phyloP scores from a whole-genome alignment of 2,113 vertebrate species.

The Mastomys natalensis region DNA sequence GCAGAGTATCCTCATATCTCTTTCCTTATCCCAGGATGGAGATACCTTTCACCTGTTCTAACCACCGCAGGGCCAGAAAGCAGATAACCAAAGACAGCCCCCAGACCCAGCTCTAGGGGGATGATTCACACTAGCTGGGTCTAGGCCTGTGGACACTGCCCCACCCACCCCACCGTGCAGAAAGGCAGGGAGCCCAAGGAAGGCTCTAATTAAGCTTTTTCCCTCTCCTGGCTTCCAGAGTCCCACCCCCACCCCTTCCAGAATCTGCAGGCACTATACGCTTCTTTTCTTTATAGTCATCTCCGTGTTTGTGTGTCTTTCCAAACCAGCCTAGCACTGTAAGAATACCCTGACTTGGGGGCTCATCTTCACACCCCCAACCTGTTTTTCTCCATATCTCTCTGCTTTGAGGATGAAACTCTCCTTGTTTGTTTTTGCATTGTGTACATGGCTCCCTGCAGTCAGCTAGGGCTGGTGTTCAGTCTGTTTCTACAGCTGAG shows the following conservation, averaged over 20 bases:
- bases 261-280: background rate
- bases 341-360: background rate
- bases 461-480: background rate
- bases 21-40: accelerated
- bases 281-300: background rate
- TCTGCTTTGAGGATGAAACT: background rate
- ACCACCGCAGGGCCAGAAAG: background rate
- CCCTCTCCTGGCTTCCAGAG: background rate
- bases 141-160: too few relatives aligned
- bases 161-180: accelerated
- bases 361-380: background rate
- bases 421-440: background rate
- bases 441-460: background rate
- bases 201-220: background rate
- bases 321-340: background rate
- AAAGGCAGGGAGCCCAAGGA: background rate
- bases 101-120: background rate
- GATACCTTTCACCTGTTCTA: background rate
- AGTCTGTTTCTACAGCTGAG: background rate
- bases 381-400: background rate
- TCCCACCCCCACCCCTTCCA: too few relatives aligned
- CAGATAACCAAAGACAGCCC: background rate
- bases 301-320: background rate
- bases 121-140: background rate
- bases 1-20: background rate